Evolutionary conservation across 92 coral and sea anemone species (phyloP).

Genomic region (Muricea muricata): DNA sequence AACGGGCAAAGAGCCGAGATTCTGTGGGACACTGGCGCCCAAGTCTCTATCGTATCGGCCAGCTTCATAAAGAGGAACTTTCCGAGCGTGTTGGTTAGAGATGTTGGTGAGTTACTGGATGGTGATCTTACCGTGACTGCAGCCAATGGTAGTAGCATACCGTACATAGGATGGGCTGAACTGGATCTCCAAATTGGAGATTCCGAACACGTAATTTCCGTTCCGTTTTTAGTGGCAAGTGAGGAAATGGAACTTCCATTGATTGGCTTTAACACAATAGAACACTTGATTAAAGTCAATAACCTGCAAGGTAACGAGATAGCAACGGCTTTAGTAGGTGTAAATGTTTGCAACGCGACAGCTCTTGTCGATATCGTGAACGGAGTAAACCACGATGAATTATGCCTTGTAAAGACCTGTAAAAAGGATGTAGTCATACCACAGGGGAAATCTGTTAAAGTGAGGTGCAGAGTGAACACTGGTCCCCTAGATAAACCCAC

Average conservation of each 20-base stretch:
- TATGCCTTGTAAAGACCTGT: conserved; percentile 24
- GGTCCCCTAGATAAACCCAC: conserved; percentile 66
- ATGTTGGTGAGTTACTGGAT: conserved; percentile 54
- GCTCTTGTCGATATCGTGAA: conserved; percentile 42
- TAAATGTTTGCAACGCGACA: conserved; percentile 9
- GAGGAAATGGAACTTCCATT: not conserved
- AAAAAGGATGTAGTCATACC: not conserved
- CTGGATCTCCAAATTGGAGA: conserved; percentile 55
- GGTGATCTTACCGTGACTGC: too few species aligned
- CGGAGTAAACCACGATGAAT: conserved; percentile 24
- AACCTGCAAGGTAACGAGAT: conserved; percentile 11
- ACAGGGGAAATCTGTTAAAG: conserved; percentile 40
- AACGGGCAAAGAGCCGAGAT: conserved; percentile 33
- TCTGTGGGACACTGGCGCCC: too few species aligned
- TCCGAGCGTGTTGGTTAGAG: conserved; percentile 41
- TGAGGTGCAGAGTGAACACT: too few species aligned
- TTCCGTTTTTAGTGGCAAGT: conserved; percentile 51
- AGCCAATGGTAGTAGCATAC: too few species aligned
- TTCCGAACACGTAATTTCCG: conserved; percentile 33
- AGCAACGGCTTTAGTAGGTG: conserved; percentile 9
- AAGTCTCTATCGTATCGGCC: conserved; percentile 30
- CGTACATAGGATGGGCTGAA: conserved; percentile 14
- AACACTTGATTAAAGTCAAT: conserved; percentile 24
- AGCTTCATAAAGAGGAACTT: conserved; percentile 45
- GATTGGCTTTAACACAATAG: conserved; percentile 15